Percentiles rank a stretch among this genome's conserved stretches.
Evolutionary conservation across 2,888 invertebrate genomes (phyloP).

Genomic region (Atrina japonica): DNA sequence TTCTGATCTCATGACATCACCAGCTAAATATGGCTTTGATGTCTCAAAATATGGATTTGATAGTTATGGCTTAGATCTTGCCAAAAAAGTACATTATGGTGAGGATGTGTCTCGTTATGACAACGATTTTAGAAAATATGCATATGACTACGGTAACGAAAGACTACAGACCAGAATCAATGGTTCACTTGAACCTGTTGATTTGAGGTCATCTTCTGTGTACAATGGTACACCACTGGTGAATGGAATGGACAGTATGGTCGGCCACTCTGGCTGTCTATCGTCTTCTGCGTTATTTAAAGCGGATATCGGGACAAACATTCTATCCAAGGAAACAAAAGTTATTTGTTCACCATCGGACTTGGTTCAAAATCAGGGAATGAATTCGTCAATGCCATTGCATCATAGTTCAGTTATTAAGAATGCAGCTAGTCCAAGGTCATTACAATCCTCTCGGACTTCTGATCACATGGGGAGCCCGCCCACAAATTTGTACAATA

Average conservation of each 20-base stretch:
- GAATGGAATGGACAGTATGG: constrained; percentile 61
- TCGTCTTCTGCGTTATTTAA: constrained; percentile 53
- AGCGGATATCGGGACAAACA: constrained; percentile 39
- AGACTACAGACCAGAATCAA: constrained; percentile 69
- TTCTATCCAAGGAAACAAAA: constrained; percentile 38
- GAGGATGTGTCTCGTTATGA: constrained; percentile 71
- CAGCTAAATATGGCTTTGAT: constrained; percentile 76
- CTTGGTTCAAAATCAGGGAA: constrained; percentile 45
- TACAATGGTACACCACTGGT: constrained; percentile 62
- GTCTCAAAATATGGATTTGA: constrained; percentile 75
- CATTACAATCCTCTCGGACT: constrained; percentile 52
- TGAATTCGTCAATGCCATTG: constrained; percentile 45
- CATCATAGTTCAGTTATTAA: constrained; percentile 70
- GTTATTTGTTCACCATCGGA: constrained; percentile 53
- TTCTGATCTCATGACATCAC: constrained; percentile 73
- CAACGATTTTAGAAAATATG: constrained; percentile 71
- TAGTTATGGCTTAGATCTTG: constrained; percentile 76
- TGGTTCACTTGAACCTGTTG: constrained; percentile 70
- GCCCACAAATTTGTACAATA: constrained; percentile 50
- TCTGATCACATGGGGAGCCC: constrained; percentile 59
- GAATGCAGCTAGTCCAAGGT: constrained; percentile 61
- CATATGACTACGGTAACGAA: constrained; percentile 66
- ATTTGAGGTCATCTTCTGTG: constrained; percentile 67
- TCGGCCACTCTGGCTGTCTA: constrained; percentile 57
- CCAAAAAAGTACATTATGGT: constrained; percentile 74